Percentiles rank a stretch among this genome's conserved stretches.
phyloP scores from a whole-genome alignment of 23 tunicate species.

The Ascidia mentula region DNA sequence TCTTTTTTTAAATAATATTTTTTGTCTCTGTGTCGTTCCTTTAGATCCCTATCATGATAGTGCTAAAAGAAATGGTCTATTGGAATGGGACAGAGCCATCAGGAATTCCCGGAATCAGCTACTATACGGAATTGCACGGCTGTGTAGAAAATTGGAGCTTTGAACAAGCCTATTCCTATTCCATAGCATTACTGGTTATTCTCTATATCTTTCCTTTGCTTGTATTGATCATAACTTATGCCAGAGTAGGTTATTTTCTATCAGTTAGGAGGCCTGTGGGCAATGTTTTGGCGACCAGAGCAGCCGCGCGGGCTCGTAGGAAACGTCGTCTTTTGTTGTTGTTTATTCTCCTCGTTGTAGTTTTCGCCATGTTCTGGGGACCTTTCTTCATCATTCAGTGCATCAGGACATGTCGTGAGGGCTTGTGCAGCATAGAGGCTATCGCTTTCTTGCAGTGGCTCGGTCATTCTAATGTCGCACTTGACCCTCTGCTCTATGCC shows the following conservation, averaged over 20 bases:
- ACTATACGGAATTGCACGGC: not conserved
- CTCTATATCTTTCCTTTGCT: slow-evolving; percentile 36
- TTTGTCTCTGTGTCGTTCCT: not conserved
- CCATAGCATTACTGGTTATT: slow-evolving; percentile 31
- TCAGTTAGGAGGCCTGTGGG: slow-evolving; percentile 32
- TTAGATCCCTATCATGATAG: slow-evolving; percentile 52
- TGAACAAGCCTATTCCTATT: slow-evolving; percentile 31
- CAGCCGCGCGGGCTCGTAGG: slow-evolving; percentile 11
- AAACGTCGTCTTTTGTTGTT: slow-evolving; percentile 22
- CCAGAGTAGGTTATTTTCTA: slow-evolving; percentile 39
- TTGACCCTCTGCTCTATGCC: slow-evolving; percentile 65
- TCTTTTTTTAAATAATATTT: not conserved
- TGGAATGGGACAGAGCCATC: not conserved
- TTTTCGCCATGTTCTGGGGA: slow-evolving; percentile 64
- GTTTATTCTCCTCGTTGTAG: slow-evolving; percentile 33
- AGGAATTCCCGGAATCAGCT: not conserved
- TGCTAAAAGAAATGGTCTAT: slow-evolving; percentile 23
- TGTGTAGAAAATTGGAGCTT: slow-evolving; percentile 41
- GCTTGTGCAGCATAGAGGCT: slow-evolving; percentile 13
- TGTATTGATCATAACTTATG: slow-evolving; percentile 26
- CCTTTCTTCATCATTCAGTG: slow-evolving; percentile 62
- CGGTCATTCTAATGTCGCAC: slow-evolving; percentile 54
- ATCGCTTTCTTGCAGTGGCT: slow-evolving; percentile 41
- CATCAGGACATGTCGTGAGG: not conserved
- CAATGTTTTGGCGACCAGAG: slow-evolving; percentile 3